Evolutionary conservation across 1,140 invertebrate species (phyloP).

Genomic region (Hylaeus volcanicus): DNA sequence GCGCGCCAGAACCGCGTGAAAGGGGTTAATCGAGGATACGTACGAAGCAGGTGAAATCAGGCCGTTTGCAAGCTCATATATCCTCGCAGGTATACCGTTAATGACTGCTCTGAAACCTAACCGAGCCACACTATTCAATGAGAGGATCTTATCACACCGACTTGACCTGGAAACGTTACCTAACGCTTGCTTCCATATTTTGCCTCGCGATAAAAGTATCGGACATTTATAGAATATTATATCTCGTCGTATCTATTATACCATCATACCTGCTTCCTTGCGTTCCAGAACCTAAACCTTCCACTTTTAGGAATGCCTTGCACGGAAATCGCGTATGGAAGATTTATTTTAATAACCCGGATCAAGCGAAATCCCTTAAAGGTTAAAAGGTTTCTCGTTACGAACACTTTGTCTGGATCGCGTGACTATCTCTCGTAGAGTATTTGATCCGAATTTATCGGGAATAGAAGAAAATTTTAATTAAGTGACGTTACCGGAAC

Average conservation of each 20-base stretch:
- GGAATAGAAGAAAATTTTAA: background rate
- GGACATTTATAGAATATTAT: constrained; percentile 29
- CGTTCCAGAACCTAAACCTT: no score
- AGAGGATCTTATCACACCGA: constrained; percentile 53
- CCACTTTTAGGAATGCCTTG: no score
- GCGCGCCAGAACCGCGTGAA: background rate
- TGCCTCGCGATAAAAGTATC: constrained; percentile 46
- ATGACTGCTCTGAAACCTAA: constrained; percentile 48
- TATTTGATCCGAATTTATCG: background rate
- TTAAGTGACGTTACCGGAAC: background rate
- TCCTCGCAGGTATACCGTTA: constrained; percentile 49
- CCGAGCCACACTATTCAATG: constrained; percentile 38
- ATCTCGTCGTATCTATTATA: background rate
- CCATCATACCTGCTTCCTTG: background rate
- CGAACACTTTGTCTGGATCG: background rate
- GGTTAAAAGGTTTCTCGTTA: background rate
- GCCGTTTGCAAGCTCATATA: constrained; percentile 32
- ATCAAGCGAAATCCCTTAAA: background rate
- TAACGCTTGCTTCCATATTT: constrained; percentile 6
- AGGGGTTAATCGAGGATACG: constrained; percentile 32
- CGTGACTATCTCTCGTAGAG: background rate
- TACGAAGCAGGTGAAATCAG: constrained; percentile 31
- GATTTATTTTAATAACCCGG: background rate
- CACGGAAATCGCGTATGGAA: background rate
- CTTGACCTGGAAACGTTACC: constrained; percentile 53